These are phyloP conservation scores for Petrosia ficiformis DNA, from an alignment of 37 sponge, comb jelly and placozoan species.

Conservation along the genomic window DNA sequence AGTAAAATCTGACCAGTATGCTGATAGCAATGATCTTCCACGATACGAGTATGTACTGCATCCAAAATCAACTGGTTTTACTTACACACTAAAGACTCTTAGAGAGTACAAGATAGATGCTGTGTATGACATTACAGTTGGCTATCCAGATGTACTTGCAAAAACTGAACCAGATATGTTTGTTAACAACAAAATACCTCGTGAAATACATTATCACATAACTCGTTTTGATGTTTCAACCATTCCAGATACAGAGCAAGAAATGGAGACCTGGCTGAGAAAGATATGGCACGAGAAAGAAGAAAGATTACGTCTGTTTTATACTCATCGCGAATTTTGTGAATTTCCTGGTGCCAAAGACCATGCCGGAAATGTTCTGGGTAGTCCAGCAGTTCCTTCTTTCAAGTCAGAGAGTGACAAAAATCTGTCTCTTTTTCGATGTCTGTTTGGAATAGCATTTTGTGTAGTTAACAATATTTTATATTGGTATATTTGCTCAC, in stretches of 20 bases:
- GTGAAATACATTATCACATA: conserved; percentile 72
- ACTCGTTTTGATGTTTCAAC: conserved; percentile 23
- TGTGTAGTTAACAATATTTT: background rate
- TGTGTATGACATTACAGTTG: conserved; percentile 82
- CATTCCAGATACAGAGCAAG: conserved; percentile 59
- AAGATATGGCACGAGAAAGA: conserved; percentile 79
- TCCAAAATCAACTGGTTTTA: conserved; percentile 75
- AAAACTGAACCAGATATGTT: conserved; percentile 57
- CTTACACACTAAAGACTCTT: conserved; percentile 48
- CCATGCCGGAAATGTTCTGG: background rate
- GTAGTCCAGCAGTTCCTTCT: background rate
- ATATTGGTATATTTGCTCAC: background rate
- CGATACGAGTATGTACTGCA: conserved; percentile 78
- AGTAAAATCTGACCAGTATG: conserved; percentile 61
- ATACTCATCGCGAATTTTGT: conserved; percentile 46
- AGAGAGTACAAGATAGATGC: conserved; percentile 59
- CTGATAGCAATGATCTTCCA: conserved; percentile 54
- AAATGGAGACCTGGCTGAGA: conserved; percentile 43
- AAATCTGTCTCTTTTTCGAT: background rate
- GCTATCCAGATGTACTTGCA: conserved; percentile 67
- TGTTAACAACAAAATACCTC: conserved; percentile 44
- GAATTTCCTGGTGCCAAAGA: background rate
- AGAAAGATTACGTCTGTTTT: conserved; percentile 62
- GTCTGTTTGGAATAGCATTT: background rate
- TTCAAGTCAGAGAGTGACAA: background rate